phyloP scores from a whole-genome alignment of 2,113 vertebrate species.

The Pterophyllum scalare region DNA sequence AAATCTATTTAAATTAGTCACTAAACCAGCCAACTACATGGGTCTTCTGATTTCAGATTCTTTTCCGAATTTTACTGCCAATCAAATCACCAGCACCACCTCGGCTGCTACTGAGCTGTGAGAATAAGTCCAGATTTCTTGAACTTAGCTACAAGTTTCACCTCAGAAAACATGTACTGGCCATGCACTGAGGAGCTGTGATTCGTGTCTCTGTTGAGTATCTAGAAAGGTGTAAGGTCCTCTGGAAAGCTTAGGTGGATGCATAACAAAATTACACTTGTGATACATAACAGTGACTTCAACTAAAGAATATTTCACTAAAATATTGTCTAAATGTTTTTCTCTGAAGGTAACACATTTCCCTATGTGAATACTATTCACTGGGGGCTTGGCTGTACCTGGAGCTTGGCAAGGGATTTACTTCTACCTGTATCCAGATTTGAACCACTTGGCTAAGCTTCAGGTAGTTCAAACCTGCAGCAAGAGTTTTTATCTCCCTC shows the following conservation, averaged over 20 bases:
- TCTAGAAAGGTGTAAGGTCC: slow-evolving; percentile 90
- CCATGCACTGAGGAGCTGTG: neutral
- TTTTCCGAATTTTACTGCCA: neutral
- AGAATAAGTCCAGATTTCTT: slow-evolving; percentile 27
- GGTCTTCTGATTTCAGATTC: neutral
- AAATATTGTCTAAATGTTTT: neutral
- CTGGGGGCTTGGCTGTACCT: too few relatives aligned
- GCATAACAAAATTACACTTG: neutral
- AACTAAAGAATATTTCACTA: neutral
- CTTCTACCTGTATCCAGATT: too few relatives aligned
- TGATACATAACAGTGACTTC: neutral
- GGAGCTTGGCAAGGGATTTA: too few relatives aligned
- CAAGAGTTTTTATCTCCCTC: too few relatives aligned
- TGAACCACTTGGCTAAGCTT: too few relatives aligned
- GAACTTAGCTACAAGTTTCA: neutral
- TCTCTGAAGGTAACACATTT: too few relatives aligned
- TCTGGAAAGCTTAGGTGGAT: slow-evolving; percentile 85
- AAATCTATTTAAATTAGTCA: neutral
- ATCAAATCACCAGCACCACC: slow-evolving; percentile 43
- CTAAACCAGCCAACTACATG: neutral
- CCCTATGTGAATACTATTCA: too few relatives aligned
- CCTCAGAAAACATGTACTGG: slow-evolving; percentile 82
- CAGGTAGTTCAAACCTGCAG: too few relatives aligned
- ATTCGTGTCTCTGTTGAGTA: slow-evolving; percentile 80
- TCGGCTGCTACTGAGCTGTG: slow-evolving; percentile 67